Evolutionary conservation across 2,113 vertebrate genomes (phyloP).

Genomic region (Elephantulus edwardii): DNA sequence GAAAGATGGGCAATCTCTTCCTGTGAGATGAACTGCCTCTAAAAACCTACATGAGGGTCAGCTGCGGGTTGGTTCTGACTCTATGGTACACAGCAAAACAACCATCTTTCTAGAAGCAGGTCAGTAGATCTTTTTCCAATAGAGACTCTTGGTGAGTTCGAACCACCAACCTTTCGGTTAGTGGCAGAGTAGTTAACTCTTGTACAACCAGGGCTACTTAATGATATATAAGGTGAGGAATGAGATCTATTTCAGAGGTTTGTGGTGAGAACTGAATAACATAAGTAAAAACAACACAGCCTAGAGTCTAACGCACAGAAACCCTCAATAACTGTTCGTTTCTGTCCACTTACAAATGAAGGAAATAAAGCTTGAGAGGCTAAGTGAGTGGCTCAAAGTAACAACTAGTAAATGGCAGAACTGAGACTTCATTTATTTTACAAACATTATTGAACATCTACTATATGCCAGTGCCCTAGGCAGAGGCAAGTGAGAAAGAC

Average conservation of each 20-base stretch:
- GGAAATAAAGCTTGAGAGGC: slow-evolving; percentile 47
- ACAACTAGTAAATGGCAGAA: slow-evolving; percentile 37
- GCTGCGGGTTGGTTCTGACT: no score
- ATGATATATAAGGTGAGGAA: not conserved
- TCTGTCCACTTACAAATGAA: slow-evolving; percentile 26
- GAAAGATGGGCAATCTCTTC: no score
- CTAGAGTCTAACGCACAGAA: not conserved
- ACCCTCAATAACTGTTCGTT: not conserved
- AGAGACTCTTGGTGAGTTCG: not conserved
- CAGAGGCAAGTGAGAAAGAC: slow-evolving; percentile 20
- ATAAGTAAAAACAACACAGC: not conserved
- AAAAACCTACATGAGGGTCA: no score
- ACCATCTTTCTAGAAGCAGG: not conserved
- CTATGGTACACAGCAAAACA: no score
- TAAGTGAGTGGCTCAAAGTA: slow-evolving; percentile 43
- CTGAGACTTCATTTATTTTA: slow-evolving; percentile 66
- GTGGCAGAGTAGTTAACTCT: not conserved
- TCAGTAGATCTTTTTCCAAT: not conserved
- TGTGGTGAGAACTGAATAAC: slow-evolving; percentile 19
- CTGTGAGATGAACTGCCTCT: no score
- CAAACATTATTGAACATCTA: slow-evolving; percentile 70
- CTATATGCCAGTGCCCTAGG: slow-evolving; percentile 51
- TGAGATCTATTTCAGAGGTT: not conserved
- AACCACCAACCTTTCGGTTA: not conserved
- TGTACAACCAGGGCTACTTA: not conserved